These are phyloP conservation scores for Meandrusa payeni DNA, from an alignment of 2,888 invertebrate genomes.

Conservation along the genomic window DNA sequence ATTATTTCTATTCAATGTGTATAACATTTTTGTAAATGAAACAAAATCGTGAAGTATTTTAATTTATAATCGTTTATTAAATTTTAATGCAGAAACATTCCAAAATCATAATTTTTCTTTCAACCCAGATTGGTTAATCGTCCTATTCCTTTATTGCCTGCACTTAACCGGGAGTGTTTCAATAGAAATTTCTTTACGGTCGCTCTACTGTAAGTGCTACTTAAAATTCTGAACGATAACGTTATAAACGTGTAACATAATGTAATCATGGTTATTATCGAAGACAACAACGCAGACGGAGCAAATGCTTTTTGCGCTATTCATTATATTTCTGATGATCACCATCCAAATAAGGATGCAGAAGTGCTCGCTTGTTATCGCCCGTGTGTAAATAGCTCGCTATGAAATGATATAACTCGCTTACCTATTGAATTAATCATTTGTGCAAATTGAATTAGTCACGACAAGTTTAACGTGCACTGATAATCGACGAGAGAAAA, in stretches of 20 bases:
- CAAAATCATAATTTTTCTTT: no score
- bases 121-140: no score
- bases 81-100: no score
- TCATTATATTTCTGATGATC: slow-evolving; percentile 9
- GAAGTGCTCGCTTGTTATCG: slow-evolving; percentile 18
- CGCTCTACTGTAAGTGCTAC: not conserved
- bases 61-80: no score
- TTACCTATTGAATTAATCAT: slow-evolving; percentile 18
- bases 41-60: no score
- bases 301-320: slow-evolving; percentile 3
- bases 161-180: no score
- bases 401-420: slow-evolving; percentile 7
- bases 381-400: slow-evolving; percentile 16
- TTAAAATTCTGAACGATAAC: slow-evolving; percentile 1
- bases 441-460: slow-evolving; percentile 18
- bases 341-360: slow-evolving; percentile 8
- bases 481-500: not conserved
- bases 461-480: slow-evolving; percentile 7
- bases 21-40: no score
- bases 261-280: not conserved
- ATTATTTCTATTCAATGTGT: no score
- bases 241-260: slow-evolving; percentile 4
- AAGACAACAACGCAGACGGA: slow-evolving; percentile 2
- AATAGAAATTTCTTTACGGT: not conserved
- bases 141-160: no score